Evolutionary conservation across 2,888 invertebrate genomes (phyloP), one percentile per base, ranked within the genome.

Genomic region (Drosophila affinis): DNA sequence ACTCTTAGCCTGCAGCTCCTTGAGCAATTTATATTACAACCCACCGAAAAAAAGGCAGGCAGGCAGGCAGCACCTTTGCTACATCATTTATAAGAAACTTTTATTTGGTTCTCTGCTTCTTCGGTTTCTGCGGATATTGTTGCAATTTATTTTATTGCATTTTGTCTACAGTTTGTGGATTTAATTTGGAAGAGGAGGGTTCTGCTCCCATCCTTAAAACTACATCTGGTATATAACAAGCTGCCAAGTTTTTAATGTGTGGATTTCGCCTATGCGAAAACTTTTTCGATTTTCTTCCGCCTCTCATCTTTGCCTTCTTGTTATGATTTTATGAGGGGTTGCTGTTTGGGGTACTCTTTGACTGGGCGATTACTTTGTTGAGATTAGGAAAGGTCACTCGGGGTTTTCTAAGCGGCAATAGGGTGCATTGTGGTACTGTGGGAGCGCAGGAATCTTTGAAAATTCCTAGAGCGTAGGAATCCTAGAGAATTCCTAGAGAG

Each of bases 71-170:
- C 46, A 61, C 48, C 77, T 72, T 65, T 77, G 77, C 75, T 81
- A 67, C 78, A 87, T 86, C 72, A 80, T 80, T 79, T 67, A 67
- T 67, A 67, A 67, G 56, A 49, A 49, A 74, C 72, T 75, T 77
- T 79, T 79, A 75, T 67, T 78, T 69, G 59, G 70, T 73, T 53
- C 47, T 56, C 55, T 44, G 58, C 53, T 58, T 65, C 53, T 58
- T 65, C 52, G 60, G 57, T 75, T 72, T 62, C 73, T 67, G 72
- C 75, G 75, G 70, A 88, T 86, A 81, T 89, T 86, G 86, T 77
- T 84, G 84, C 85, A 87, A 89, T 89, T 88, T 89, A 86, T 88
- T 88, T 89, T 86, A 87, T 87, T 87, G 87, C 81, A 79, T 88
- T 88, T 85, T 67, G 77, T 69, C 71, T 80, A 71, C 76, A 79